A percentile compares a stretch with the other conserved stretches of the same genome.
These are phyloP conservation scores for Drosophila prosaltans DNA, from an alignment of 1,140 invertebrate genomes.

Conservation along the genomic window DNA sequence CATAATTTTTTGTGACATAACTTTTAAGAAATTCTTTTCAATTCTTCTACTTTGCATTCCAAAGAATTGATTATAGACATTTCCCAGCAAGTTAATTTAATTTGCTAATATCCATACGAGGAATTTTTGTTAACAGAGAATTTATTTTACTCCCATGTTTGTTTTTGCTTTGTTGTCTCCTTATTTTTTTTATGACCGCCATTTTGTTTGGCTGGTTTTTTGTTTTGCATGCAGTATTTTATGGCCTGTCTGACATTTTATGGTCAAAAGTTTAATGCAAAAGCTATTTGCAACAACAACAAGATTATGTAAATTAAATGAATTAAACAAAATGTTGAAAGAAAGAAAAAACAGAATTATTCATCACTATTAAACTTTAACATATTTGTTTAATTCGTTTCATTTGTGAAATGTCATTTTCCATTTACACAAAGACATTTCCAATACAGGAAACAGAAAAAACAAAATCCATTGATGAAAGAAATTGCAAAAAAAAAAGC, in stretches of 20 bases:
- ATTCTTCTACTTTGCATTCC: too few relatives aligned
- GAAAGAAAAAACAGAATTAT: neutral
- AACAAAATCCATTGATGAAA: neutral
- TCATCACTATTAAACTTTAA: neutral
- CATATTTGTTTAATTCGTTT: neutral
- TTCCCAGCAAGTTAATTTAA: too few relatives aligned
- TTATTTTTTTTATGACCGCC: neutral
- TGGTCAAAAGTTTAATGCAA: slow-evolving; percentile 3
- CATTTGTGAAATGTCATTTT: neutral
- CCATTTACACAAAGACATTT: neutral
- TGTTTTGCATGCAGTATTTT: slow-evolving; percentile 2
- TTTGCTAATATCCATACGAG: too few relatives aligned
- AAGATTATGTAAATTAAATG: slow-evolving; percentile 13
- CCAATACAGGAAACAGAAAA: neutral
- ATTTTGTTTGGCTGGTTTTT: neutral
- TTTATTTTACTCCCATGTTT: neutral
- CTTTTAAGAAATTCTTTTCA: too few relatives aligned
- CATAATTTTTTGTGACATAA: too few relatives aligned
- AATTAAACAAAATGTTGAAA: slow-evolving; percentile 7
- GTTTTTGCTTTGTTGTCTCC: neutral
- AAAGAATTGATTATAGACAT: too few relatives aligned
- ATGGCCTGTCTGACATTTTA: slow-evolving; percentile 8
- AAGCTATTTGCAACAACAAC: slow-evolving; percentile 1
- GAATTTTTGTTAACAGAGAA: neutral
- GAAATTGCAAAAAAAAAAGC: neutral